phyloP scores from a whole-genome alignment of 2,888 invertebrate species.

The Odontocerum albicorne region DNA sequence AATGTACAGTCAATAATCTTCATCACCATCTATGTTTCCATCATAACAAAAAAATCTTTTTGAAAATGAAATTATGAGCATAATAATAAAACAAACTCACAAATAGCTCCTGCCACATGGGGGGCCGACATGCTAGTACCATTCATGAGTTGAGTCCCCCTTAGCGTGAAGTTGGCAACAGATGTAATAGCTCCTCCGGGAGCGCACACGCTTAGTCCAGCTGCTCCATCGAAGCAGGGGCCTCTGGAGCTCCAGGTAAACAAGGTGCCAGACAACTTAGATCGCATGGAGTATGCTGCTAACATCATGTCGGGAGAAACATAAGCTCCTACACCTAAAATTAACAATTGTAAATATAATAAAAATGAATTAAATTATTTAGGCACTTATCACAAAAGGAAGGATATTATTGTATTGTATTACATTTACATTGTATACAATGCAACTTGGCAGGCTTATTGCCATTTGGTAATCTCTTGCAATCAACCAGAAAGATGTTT shows the following conservation, averaged over 20 bases:
- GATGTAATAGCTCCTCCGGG: slow-evolving; percentile 94
- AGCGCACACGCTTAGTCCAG: slow-evolving; percentile 87
- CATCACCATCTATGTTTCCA: too few species aligned
- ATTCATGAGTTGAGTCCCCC: slow-evolving; percentile 89
- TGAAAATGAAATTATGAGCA: too few species aligned
- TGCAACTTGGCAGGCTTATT: too few species aligned
- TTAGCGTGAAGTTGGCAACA: slow-evolving; percentile 86
- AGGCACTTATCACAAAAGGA: not conserved
- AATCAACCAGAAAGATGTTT: too few species aligned
- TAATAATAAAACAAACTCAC: slow-evolving; percentile 49
- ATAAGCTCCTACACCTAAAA: slow-evolving; percentile 87
- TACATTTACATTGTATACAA: too few species aligned
- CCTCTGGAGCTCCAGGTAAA: slow-evolving; percentile 93
- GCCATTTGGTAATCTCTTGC: too few species aligned
- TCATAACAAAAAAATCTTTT: too few species aligned
- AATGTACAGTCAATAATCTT: too few species aligned
- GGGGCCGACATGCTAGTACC: slow-evolving; percentile 99
- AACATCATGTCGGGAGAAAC: slow-evolving; percentile 98
- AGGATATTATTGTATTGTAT: too few species aligned
- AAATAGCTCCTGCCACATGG: slow-evolving; percentile 90
- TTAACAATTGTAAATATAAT: not conserved
- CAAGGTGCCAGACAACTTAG: slow-evolving; percentile 80
- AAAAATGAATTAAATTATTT: not conserved
- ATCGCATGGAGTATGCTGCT: slow-evolving; percentile 89
- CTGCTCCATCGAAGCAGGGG: slow-evolving; percentile 85